Evolutionary conservation across 2,797 vertebrate genomes (phyloP).

Genomic region (Sebastes nivosus): DNA sequence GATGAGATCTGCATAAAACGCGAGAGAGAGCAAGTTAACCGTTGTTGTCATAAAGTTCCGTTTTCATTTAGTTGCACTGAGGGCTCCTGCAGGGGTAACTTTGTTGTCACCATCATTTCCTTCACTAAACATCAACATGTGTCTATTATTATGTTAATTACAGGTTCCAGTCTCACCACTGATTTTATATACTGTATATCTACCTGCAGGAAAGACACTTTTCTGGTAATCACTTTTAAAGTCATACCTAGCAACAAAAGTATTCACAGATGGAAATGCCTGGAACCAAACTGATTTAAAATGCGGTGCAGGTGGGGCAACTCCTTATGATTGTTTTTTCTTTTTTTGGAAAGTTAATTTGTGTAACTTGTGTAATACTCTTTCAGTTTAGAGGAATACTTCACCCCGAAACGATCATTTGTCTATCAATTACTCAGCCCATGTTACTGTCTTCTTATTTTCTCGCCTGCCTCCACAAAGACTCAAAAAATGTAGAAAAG

Average conservation of each 20-base stretch:
- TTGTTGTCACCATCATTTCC: background rate
- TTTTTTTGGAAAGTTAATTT: background rate
- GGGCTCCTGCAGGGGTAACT: background rate
- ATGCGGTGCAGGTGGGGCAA: background rate
- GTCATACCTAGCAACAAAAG: background rate
- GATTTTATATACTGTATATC: background rate
- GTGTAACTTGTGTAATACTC: background rate
- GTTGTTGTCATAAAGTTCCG: background rate
- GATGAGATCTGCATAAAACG: constrained; percentile 85
- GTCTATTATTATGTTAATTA: background rate
- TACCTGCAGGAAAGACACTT: background rate
- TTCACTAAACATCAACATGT: background rate
- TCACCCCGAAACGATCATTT: background rate
- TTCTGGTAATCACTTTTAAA: background rate
- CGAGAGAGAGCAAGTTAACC: background rate
- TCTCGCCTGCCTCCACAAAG: background rate
- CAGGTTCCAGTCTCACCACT: background rate
- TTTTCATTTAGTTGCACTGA: background rate
- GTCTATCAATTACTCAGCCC: background rate
- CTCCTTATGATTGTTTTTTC: background rate
- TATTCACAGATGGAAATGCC: background rate
- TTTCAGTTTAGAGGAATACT: background rate
- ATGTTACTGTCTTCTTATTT: background rate
- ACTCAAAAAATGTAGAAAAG: rapidly evolving
- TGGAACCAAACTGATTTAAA: background rate